Conservation (phyloP, 2,888 invertebrate species). For the Megaustenia siamemsis region DNA sequence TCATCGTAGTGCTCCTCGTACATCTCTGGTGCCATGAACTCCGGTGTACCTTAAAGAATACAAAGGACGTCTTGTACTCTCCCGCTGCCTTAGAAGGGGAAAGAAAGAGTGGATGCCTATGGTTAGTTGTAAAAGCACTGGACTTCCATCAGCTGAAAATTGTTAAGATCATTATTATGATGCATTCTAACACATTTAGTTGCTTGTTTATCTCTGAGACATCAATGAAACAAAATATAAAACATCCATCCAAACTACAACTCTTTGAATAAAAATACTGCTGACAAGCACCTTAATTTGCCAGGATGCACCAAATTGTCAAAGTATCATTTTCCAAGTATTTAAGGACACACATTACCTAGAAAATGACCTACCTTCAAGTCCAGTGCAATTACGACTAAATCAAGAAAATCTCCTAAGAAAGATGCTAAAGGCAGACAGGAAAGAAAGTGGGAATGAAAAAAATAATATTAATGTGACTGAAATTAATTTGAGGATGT, state of each 20-base stretch:
- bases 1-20: conserved; percentile 99
- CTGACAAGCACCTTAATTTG: conserved; percentile 13
- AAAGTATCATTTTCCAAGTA: conserved; percentile 19
- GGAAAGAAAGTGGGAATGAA: conserved; percentile 37
- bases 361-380: conserved; percentile 47
- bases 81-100: conserved; percentile 64
- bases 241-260: background rate
- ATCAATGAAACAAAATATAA: background rate
- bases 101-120: conserved; percentile 61
- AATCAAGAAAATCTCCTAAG: conserved; percentile 40
- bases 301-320: conserved; percentile 29
- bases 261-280: background rate
- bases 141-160: conserved; percentile 32
- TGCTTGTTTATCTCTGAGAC: background rate
- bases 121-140: conserved; percentile 57
- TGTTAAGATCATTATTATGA: conserved; percentile 21
- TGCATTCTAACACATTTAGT: conserved; percentile 14
- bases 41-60: conserved; percentile 87
- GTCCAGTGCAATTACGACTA: conserved; percentile 29
- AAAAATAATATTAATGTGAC: conserved; percentile 34
- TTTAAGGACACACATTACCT: background rate
- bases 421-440: conserved; percentile 49
- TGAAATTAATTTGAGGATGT: background rate
- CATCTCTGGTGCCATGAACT: conserved; percentile 99
- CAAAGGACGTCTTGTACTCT: conserved; percentile 65